A percentile compares a stretch with the other conserved stretches of the same genome.
Evolutionary conservation across 2,888 invertebrate species (phyloP).

Genomic region (Diarsia dahlii): DNA sequence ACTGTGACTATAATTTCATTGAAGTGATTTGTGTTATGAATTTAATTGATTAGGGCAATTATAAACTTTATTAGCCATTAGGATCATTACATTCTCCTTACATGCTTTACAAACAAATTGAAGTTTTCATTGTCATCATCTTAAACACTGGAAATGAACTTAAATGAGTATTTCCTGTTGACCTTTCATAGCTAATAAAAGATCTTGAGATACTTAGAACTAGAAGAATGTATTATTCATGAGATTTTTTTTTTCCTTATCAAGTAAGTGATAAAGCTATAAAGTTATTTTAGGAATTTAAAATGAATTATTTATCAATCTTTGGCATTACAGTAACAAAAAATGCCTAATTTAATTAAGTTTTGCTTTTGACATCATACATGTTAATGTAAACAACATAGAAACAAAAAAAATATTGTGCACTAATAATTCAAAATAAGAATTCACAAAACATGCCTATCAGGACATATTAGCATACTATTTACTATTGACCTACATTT

Average conservation of each 20-base stretch:
- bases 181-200: slow-evolving; percentile 32
- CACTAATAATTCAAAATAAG: slow-evolving; percentile 3
- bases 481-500: slow-evolving; percentile 54
- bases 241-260: not conserved
- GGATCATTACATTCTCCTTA: not conserved
- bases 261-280: not conserved
- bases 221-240: slow-evolving; percentile 9
- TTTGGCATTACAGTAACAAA: not conserved
- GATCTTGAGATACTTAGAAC: slow-evolving; percentile 1
- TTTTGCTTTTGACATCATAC: slow-evolving; percentile 8
- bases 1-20: slow-evolving; percentile 6
- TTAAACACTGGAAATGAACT: slow-evolving; percentile 2
- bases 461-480: slow-evolving; percentile 29
- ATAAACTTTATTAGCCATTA: not conserved
- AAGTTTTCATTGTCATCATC: slow-evolving; percentile 17
- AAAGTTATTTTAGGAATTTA: not conserved
- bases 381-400: not conserved
- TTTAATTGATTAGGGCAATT: slow-evolving; percentile 10
- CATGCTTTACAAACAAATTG: not conserved
- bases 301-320: not conserved
- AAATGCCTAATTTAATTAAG: not conserved
- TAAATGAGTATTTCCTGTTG: slow-evolving; percentile 45
- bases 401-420: not conserved
- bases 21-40: slow-evolving; percentile 14
- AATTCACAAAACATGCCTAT: slow-evolving; percentile 16